These are phyloP conservation scores for Drosophila sucinea DNA, from an alignment of 1,140 invertebrate genomes.

Conservation along the genomic window DNA sequence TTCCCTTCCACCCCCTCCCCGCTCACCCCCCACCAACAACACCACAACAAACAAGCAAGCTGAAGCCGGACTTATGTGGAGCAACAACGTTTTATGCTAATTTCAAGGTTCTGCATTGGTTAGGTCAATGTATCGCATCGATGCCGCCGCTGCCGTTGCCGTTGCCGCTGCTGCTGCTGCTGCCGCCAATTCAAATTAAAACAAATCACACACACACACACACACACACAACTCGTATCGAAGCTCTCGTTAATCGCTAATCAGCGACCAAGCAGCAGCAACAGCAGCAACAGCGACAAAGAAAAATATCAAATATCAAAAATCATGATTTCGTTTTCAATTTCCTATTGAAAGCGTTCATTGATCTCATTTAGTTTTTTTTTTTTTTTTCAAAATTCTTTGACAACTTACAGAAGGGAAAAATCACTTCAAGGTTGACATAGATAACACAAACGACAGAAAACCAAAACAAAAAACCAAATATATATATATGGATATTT, in stretches of 20 bases:
- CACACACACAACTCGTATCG: not conserved
- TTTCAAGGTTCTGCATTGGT: slow-evolving; percentile 75
- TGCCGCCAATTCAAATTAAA: slow-evolving; percentile 36
- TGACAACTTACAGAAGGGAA: slow-evolving; percentile 28
- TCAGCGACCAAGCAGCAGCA: slow-evolving; percentile 44
- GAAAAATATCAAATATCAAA: slow-evolving; percentile 30
- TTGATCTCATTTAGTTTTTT: slow-evolving; percentile 52
- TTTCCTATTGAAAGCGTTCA: slow-evolving; percentile 76
- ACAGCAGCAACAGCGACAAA: slow-evolving; percentile 38
- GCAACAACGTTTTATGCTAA: slow-evolving; percentile 67
- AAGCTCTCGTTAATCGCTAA: slow-evolving; percentile 42
- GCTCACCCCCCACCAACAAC: not conserved
- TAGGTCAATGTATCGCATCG: slow-evolving; percentile 71
- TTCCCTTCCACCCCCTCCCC: not conserved
- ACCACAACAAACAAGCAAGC: not conserved
- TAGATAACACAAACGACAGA: slow-evolving; percentile 1
- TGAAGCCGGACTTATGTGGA: slow-evolving; percentile 53
- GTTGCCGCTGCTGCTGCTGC: slow-evolving; percentile 12
- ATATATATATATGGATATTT: slow-evolving; percentile 29
- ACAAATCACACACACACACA: not conserved
- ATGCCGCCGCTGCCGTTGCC: slow-evolving; percentile 22
- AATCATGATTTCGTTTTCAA: slow-evolving; percentile 59
- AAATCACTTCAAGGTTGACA: slow-evolving; percentile 45
- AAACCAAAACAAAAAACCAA: slow-evolving; percentile 1
- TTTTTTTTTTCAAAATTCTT: not conserved